Conservation (phyloP, 2,888 invertebrate genomes). For the Alloscopus bannaensis region DNA sequence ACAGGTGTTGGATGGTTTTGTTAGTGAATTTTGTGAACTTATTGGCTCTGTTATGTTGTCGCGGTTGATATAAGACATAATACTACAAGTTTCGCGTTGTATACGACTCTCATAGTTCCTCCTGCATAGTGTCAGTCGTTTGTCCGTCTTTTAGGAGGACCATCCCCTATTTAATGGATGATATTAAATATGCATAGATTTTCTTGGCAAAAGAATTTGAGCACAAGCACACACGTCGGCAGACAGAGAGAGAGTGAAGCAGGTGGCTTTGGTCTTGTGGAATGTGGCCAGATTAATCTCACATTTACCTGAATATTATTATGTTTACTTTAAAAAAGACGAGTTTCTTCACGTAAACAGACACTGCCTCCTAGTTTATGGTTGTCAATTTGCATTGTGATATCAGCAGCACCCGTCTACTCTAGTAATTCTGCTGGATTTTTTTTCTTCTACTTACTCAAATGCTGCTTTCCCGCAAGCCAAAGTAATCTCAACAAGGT, state of each 20-base stretch:
- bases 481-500: too few relatives aligned
- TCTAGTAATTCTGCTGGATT: too few relatives aligned
- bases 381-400: too few relatives aligned
- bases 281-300: slow-evolving; percentile 26
- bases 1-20: slow-evolving; percentile 56
- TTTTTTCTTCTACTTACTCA: too few relatives aligned
- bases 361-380: too few relatives aligned
- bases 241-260: slow-evolving; percentile 19
- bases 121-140: slow-evolving; percentile 11
- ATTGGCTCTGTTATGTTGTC: slow-evolving; percentile 27
- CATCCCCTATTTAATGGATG: slow-evolving; percentile 10
- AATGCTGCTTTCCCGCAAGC: too few relatives aligned
- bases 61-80: background rate
- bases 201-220: slow-evolving; percentile 13
- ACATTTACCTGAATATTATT: background rate
- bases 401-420: too few relatives aligned
- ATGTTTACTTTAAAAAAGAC: too few relatives aligned
- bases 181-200: slow-evolving; percentile 42
- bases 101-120: slow-evolving; percentile 7
- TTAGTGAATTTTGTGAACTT: slow-evolving; percentile 32
- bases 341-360: too few relatives aligned
- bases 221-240: too few relatives aligned
- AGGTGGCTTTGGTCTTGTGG: slow-evolving; percentile 29
- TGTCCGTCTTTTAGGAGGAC: background rate
- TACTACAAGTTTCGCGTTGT: background rate